Evolutionary conservation across 2,113 vertebrate genomes (phyloP), one percentile per base, ranked within the genome.

Genomic region (Castor canadensis): DNA sequence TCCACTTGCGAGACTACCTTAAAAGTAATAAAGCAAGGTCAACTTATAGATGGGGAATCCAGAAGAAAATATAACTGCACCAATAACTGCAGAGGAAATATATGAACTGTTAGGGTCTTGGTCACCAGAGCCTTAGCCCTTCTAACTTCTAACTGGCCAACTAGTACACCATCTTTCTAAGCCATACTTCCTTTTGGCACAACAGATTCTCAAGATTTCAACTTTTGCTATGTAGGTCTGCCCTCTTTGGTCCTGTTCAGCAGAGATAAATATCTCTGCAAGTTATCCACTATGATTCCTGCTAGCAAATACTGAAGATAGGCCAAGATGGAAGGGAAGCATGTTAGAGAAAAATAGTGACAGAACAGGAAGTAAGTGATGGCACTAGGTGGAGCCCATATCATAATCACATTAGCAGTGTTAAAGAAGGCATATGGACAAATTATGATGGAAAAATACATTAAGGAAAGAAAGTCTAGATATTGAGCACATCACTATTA

Each of bases 111-210:
- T 80, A 82, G 79, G 84, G 87, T 94, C 38, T 60, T 26, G 5
- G 19, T 56, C 72, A 71, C 15, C 43, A 89, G 9, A 89, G 24
- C 79, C n/a, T 76, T 54, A 83, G 40, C 3, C 47, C 75, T 94
- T 15, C 8, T 66, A 35, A 92, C 26, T 79, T 93, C 75, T 87
- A 86, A 79, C 20, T 66, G 47, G 76, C 96, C 95, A 87, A 81
- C 15, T 71, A 89, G 73, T 82, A 84, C 40, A n/a, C 0, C 32
- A 82, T 35, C 64, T 75, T 43, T 75, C 83, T 87, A 72, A 77
- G 13, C 82, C 45, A 56, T 90, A 15, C 64, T 95, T 98, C 94
- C 86, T 96, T 91, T 96, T 40, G 92, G 87, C 86, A 93, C 84
- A 30, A 3, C n/a, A 77, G 30, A 26, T 15, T 1, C 93, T 96